Evolutionary conservation across 1,140 invertebrate species (phyloP), one percentile per base, ranked within the genome.

Genomic region (Drosophila nigrodunni): DNA sequence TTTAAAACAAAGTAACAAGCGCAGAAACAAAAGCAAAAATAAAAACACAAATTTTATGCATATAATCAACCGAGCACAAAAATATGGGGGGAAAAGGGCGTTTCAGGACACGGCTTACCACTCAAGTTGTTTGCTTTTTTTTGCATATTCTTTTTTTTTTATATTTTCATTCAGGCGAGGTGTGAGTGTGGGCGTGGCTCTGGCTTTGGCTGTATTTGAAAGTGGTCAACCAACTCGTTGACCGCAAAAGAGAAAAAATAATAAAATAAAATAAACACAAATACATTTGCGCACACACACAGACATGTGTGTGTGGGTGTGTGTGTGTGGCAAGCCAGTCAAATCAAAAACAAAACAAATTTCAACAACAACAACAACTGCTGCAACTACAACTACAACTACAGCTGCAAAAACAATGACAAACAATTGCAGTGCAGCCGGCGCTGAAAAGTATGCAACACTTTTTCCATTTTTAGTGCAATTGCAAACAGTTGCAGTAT

Each of bases 171-270:
- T 37, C 13, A 49, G 47, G 43, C 30, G 39, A 39, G 64, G 44
- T 34, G 41, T 35, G 18, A 11, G 62, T 1, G 44, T 73, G 71
- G 54, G 58, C 57, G 71, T 74, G 70, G 39, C 59, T 41, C 60
- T 57, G 66, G 61, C 54, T 50, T 74, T 78, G 77, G 64, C 62
- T 79, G 78, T 88, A 89, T 89, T 89, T 89, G 85, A 89, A 89
- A 89, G 85, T 89, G 85, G 85, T 89, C 85, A 89, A 89, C 85
- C 85, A 89, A 89, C 85, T 90, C 85, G 85, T 85, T 85, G 80
- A 89, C 85, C 85, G 62, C 85, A 88, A 83, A 80, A 88, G 85
- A 83, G 85, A 89, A 89, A 89, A 81, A 82, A 87, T 80, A 87
- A 87, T 87, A 87, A 88, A 87, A 87, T 79, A 85, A 88, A 88